Percentiles rank a stretch among this genome's conserved stretches.
These are phyloP conservation scores for Manacus vitellinus DNA, from an alignment of 2,113 vertebrate genomes.

Conservation along the genomic window DNA sequence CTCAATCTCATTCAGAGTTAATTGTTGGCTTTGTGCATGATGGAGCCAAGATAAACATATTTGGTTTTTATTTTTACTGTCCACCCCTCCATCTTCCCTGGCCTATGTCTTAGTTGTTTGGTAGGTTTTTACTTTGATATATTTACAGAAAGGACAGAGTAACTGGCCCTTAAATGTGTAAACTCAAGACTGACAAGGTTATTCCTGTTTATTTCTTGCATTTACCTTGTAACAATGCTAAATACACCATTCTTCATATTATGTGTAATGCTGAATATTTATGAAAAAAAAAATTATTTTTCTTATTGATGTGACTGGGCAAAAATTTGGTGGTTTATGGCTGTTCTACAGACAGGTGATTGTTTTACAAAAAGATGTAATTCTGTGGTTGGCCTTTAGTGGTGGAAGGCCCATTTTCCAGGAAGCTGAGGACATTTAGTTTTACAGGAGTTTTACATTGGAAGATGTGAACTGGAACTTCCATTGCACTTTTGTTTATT, in stretches of 20 bases:
- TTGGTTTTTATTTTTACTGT: neutral
- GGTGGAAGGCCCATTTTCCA: neutral
- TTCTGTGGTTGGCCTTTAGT: neutral
- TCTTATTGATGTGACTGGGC: neutral
- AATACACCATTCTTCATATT: neutral
- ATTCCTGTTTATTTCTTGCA: rapidly evolving
- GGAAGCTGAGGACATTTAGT: neutral
- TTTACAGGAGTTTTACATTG: neutral
- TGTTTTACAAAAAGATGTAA: neutral
- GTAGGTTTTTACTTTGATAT: neutral
- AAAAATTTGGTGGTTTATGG: neutral
- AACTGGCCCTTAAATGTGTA: neutral
- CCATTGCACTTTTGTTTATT: neutral
- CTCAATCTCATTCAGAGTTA: neutral
- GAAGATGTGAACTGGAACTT: neutral
- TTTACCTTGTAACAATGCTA: neutral
- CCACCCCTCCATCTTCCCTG: neutral
- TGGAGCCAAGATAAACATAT: neutral
- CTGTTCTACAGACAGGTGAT: neutral
- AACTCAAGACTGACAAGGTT: neutral
- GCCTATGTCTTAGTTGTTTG: neutral
- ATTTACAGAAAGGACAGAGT: neutral
- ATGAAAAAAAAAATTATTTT: neutral
- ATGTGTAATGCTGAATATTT: neutral
- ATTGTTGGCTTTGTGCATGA: neutral